Base-by-base conservation (phyloP, 30 jellyfish, hydroid and myxozoan species). In the Aurelia sp. region DNA sequence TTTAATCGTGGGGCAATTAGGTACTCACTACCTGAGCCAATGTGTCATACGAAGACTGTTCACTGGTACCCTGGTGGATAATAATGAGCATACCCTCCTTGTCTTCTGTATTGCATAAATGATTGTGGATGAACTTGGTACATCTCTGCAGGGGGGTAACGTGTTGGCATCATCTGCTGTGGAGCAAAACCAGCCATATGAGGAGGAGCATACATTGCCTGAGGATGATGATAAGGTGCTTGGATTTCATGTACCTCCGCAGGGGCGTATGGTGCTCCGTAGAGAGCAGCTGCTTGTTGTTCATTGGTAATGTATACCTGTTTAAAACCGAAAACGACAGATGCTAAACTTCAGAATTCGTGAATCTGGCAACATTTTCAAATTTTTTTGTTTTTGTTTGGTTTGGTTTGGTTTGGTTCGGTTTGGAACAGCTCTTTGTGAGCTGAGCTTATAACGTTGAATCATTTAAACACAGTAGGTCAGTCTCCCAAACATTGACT, bases 291-390 rank as follows among this genome's bases (percentile, higher is more conserved):
- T 33, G 92, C 88, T 19, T 86, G 98, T 62, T 75, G 91, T 22
- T 71, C 74, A 48, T 91, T 96, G 31, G 98, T 88, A 64, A 91
- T 91, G 80, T 66, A 91, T n/a, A 84, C 84, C 93, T 84, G 52
- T 27, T 21, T 69, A 59, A 59, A 40, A 40, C 8, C 0, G 51
- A 40, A 40, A 40, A 40, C 1, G 51, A 27, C 11, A 40, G 11
- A 8, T 40, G 1, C 3, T 40, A 40, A 5, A 40, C 51, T 40
- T 40, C 51, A 40, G 13, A 44, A 44, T 44, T 44, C 55, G 15
- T 1, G 16, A 2, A 0, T 44, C 15, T 44, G 17, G 55, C 13
- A 44, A 5, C 15, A 5, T 44, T 44, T 44, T 44, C 55, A 44
- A 10, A 44, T 9, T 6, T 5, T 44, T 12, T n/a, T n/a, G n/a